Evolutionary conservation across 2,113 vertebrate genomes (phyloP).

Genomic region (Epinephelus fuscoguttatus): DNA sequence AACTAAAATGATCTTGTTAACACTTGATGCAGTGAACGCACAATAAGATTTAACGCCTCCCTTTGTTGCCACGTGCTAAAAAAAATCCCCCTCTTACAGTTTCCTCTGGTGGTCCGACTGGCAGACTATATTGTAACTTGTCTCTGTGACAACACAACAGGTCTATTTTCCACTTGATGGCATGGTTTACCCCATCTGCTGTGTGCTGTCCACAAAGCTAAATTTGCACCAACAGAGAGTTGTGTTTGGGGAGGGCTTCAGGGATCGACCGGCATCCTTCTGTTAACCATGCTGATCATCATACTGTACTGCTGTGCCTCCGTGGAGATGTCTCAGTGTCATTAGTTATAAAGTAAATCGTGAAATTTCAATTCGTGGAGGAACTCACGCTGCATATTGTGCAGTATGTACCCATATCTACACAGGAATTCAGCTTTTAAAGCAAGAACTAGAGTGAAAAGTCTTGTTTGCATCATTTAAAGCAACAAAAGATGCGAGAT

Average conservation of each 20-base stretch:
- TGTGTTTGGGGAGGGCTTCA: constrained; percentile 66
- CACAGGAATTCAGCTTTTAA: background rate
- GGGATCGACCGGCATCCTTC: constrained; percentile 72
- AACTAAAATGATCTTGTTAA: constrained; percentile 34
- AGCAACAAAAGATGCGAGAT: background rate
- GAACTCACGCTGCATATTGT: background rate
- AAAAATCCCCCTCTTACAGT: constrained; percentile 34
- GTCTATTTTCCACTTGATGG: constrained; percentile 86
- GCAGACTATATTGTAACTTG: constrained; percentile 69
- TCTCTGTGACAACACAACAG: constrained; percentile 81
- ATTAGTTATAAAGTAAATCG: constrained; percentile 44
- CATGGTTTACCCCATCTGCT: constrained; percentile 83
- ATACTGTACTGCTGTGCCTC: constrained; percentile 43
- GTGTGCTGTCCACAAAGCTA: constrained; percentile 72
- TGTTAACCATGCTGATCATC: constrained; percentile 63
- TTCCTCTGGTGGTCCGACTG: constrained; percentile 66
- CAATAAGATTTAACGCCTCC: constrained; percentile 33
- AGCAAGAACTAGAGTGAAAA: background rate
- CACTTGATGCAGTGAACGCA: constrained; percentile 37
- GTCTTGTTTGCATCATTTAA: background rate
- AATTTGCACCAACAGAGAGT: constrained; percentile 76
- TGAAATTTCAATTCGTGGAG: constrained; percentile 50
- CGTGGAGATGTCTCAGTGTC: constrained; percentile 40
- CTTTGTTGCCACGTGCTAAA: constrained; percentile 35
- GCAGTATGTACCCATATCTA: background rate